Evolutionary conservation across 2,888 invertebrate genomes (phyloP).

Genomic region (Noctua janthe): DNA sequence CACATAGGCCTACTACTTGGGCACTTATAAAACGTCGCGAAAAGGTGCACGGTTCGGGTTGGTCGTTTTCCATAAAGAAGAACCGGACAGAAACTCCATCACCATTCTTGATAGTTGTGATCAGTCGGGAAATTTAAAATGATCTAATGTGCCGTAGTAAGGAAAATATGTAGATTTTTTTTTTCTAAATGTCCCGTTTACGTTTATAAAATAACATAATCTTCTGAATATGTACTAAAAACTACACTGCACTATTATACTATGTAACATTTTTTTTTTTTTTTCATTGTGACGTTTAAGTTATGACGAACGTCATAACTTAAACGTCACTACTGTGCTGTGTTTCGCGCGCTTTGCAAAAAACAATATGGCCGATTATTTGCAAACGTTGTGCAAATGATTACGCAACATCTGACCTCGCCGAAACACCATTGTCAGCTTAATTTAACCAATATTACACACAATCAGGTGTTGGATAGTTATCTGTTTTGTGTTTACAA

Average conservation of each 20-base stretch:
- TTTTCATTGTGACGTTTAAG: neutral
- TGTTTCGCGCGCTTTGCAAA: slow-evolving; percentile 12
- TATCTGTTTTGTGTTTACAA: slow-evolving; percentile 14
- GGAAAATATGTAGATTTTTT: neutral
- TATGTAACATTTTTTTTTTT: neutral
- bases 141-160: neutral
- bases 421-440: slow-evolving; percentile 38
- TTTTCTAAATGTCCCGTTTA: neutral
- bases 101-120: neutral
- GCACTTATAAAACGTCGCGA: too few relatives aligned
- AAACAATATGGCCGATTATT: slow-evolving; percentile 38
- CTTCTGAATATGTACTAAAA: neutral
- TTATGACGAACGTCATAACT: too few relatives aligned
- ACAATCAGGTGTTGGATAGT: slow-evolving; percentile 25
- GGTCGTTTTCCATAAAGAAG: too few relatives aligned
- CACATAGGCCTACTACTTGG: too few relatives aligned
- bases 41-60: too few relatives aligned
- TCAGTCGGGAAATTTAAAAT: neutral
- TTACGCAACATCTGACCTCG: slow-evolving; percentile 46
- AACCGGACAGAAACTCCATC: too few relatives aligned
- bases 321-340: neutral
- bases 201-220: neutral
- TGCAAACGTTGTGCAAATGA: slow-evolving; percentile 46
- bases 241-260: too few relatives aligned
- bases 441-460: slow-evolving; percentile 38